Conservation (phyloP, 2,888 invertebrate genomes). For the Schizotus pectinicornis region DNA sequence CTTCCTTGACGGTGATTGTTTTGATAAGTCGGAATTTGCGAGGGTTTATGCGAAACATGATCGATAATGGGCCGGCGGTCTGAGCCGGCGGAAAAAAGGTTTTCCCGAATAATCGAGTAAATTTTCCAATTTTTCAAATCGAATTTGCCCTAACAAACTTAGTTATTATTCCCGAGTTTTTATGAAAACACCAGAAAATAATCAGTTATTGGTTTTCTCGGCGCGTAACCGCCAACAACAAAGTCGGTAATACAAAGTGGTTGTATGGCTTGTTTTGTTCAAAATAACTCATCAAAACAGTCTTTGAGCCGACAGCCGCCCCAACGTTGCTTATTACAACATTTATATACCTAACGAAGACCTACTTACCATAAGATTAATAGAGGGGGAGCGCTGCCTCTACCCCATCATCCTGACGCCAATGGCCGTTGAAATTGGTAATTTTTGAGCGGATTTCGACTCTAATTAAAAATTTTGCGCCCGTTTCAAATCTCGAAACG, state of each 20-base stretch:
- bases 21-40: too few species aligned
- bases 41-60: not conserved
- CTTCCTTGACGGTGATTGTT: too few species aligned
- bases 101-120: constrained; percentile 22
- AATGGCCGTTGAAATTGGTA: constrained; percentile 10
- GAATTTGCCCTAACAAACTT: constrained; percentile 36
- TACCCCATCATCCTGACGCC: constrained; percentile 10
- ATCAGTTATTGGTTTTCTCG: constrained; percentile 44
- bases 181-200: constrained; percentile 48
- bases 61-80: not conserved
- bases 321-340: constrained; percentile 39
- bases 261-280: constrained; percentile 49
- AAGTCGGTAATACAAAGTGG: constrained; percentile 35
- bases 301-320: constrained; percentile 37
- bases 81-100: constrained; percentile 15
- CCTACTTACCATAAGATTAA: constrained; percentile 28
- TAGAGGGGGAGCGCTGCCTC: constrained; percentile 10
- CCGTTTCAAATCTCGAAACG: not conserved
- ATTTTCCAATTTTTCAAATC: constrained; percentile 26
- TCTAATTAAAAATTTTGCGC: not conserved
- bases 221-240: constrained; percentile 35
- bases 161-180: constrained; percentile 45
- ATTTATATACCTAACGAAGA: constrained; percentile 39
- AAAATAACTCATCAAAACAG: constrained; percentile 50
- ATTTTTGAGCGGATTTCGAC: constrained; percentile 14